Conservation (phyloP, 2,113 vertebrate genomes). For the Pseudolaguvia tuberculata region DNA sequence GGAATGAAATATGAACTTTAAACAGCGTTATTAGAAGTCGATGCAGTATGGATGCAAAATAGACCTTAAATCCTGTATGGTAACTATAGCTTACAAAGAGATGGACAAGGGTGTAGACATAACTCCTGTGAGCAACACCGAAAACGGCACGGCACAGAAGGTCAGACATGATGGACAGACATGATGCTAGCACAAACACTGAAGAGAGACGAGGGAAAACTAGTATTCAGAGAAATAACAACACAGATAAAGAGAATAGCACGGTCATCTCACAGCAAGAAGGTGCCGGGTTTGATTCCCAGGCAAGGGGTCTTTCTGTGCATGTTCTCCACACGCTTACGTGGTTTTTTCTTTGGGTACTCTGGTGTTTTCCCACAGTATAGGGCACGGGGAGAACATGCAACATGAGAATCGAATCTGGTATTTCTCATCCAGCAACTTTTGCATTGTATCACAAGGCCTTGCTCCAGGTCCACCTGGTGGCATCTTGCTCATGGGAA, state of each 20-base stretch:
- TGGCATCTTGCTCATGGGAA: too few species aligned
- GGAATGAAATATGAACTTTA: neutral
- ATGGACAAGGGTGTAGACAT: conserved; percentile 63
- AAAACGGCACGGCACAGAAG: conserved; percentile 52
- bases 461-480: too few species aligned
- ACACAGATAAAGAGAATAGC: neutral
- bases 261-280: too few species aligned
- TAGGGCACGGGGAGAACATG: too few species aligned
- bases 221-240: neutral
- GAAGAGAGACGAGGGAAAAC: neutral
- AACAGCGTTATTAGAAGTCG: neutral
- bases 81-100: conserved; percentile 66
- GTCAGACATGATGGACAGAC: conserved; percentile 54
- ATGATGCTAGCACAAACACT: conserved; percentile 23
- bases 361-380: too few species aligned
- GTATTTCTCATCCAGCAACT: too few species aligned
- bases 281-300: too few species aligned
- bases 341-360: too few species aligned
- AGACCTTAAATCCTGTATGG: conserved; percentile 38
- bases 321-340: too few species aligned
- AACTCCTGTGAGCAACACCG: conserved; percentile 63
- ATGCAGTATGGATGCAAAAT: conserved; percentile 4
- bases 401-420: too few species aligned
- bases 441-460: too few species aligned
- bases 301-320: too few species aligned